Evolutionary conservation across 1,140 invertebrate genomes (phyloP).

Genomic region (Leptinotarsa defecta): DNA sequence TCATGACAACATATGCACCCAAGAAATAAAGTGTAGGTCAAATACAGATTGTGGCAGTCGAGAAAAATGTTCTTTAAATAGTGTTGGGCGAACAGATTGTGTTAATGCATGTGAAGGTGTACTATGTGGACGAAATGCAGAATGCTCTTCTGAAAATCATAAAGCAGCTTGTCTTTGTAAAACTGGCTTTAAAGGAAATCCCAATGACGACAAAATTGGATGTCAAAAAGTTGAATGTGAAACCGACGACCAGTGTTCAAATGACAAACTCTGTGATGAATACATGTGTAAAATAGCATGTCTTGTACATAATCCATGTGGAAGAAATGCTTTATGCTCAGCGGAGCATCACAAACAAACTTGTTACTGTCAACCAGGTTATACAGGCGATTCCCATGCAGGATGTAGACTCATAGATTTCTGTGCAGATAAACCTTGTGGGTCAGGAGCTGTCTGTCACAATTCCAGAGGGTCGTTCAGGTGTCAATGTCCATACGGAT

Average conservation of each 20-base stretch:
- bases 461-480: constrained; percentile 81
- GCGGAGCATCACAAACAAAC: constrained; percentile 74
- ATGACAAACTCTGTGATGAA: constrained; percentile 80
- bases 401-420: constrained; percentile 79
- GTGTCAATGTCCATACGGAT: constrained; percentile 76
- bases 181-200: constrained; percentile 77
- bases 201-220: constrained; percentile 70
- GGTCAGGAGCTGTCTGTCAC: constrained; percentile 79
- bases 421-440: constrained; percentile 78
- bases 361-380: constrained; percentile 85
- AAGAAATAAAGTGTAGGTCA: constrained; percentile 73
- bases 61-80: constrained; percentile 71
- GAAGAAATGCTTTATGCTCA: constrained; percentile 80
- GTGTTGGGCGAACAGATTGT: constrained; percentile 73
- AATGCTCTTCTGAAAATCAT: constrained; percentile 73
- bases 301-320: constrained; percentile 77
- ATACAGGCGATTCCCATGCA: constrained; percentile 73
- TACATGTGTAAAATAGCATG: constrained; percentile 85
- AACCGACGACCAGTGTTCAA: constrained; percentile 71
- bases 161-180: constrained; percentile 76
- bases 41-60: constrained; percentile 72
- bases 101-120: constrained; percentile 70
- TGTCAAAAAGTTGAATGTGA: constrained; percentile 80
- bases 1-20: constrained; percentile 78
- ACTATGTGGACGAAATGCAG: constrained; percentile 81